These are phyloP conservation scores for Dione juno DNA, from an alignment of 2,888 invertebrate species.

Conservation along the genomic window DNA sequence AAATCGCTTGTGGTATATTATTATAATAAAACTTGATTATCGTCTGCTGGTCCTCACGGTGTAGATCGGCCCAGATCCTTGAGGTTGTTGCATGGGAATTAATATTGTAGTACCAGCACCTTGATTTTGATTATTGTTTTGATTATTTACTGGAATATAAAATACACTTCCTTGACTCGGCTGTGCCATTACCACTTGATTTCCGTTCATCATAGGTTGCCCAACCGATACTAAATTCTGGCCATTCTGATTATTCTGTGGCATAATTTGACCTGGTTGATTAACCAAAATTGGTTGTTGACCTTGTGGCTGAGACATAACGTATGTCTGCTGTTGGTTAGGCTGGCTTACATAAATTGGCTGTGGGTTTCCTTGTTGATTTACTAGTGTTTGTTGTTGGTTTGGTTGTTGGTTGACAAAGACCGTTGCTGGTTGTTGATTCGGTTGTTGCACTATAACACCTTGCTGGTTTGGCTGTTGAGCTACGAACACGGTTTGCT, in stretches of 20 bases:
- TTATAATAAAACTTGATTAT: not conserved
- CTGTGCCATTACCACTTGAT: slow-evolving; percentile 33
- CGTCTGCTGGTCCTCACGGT: not conserved
- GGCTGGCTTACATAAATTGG: slow-evolving; percentile 27
- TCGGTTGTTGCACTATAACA: slow-evolving; percentile 39
- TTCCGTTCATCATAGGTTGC: slow-evolving; percentile 23
- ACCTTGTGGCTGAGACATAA: slow-evolving; percentile 25
- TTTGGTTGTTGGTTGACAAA: slow-evolving; percentile 28
- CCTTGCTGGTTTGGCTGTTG: slow-evolving; percentile 37
- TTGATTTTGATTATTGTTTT: slow-evolving; percentile 38
- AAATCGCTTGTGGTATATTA: not conserved
- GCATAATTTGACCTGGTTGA: slow-evolving; percentile 42
- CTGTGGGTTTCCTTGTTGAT: slow-evolving; percentile 38
- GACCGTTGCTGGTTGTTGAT: slow-evolving; percentile 33
- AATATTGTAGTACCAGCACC: slow-evolving; percentile 45
- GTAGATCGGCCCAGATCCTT: slow-evolving; percentile 36
- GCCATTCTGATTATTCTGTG: slow-evolving; percentile 10
- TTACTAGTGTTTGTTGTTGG: slow-evolving; percentile 25
- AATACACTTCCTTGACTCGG: slow-evolving; percentile 47
- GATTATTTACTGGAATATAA: slow-evolving; percentile 52
- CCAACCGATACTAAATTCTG: slow-evolving; percentile 17
- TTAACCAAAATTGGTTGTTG: slow-evolving; percentile 38
- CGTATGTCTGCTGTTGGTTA: slow-evolving; percentile 36
- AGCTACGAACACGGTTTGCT: slow-evolving; percentile 32
- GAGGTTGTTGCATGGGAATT: slow-evolving; percentile 49